Percentiles rank a stretch among this genome's conserved stretches.
phyloP scores from a whole-genome alignment of 2,888 invertebrate genomes.

The Sceliomorpha sp. region DNA sequence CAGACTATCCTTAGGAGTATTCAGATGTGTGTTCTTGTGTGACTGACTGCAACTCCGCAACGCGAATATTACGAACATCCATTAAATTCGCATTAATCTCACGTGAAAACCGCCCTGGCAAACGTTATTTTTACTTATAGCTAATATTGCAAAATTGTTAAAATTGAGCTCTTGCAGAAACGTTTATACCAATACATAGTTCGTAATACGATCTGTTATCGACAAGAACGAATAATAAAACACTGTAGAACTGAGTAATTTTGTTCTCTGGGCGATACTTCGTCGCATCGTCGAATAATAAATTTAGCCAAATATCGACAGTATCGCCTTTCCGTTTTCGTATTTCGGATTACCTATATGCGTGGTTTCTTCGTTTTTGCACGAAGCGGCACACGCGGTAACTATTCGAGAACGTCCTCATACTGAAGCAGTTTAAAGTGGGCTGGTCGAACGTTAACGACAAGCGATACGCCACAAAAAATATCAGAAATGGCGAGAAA shows the following conservation, averaged over 20 bases:
- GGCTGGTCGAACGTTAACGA: slow-evolving; percentile 4
- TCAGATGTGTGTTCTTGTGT: too few relatives aligned
- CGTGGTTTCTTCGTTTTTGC: slow-evolving; percentile 20
- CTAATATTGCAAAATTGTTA: too few relatives aligned
- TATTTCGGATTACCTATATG: slow-evolving; percentile 20
- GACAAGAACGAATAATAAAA: slow-evolving; percentile 9
- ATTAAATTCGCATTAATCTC: too few relatives aligned
- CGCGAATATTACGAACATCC: too few relatives aligned
- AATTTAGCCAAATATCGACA: slow-evolving; percentile 25
- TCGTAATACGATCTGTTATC: too few relatives aligned
- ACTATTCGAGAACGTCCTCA: slow-evolving; percentile 10
- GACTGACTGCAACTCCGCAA: too few relatives aligned
- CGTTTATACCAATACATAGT: background rate
- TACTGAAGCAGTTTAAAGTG: background rate
- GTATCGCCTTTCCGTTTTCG: slow-evolving; percentile 13
- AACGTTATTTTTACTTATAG: too few relatives aligned
- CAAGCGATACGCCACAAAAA: slow-evolving; percentile 29
- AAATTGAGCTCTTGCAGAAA: too few relatives aligned
- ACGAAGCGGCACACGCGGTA: slow-evolving; percentile 6
- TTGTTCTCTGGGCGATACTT: too few relatives aligned
- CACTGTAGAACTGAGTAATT: slow-evolving; percentile 12
- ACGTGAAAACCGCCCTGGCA: too few relatives aligned
- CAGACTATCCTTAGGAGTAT: too few relatives aligned
- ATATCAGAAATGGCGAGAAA: slow-evolving; percentile 47
- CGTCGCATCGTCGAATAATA: slow-evolving; percentile 25